Percentiles rank a stretch among this genome's conserved stretches.
Evolutionary conservation across 1,140 invertebrate species (phyloP).

Genomic region (Plectrocnemia conspersa): DNA sequence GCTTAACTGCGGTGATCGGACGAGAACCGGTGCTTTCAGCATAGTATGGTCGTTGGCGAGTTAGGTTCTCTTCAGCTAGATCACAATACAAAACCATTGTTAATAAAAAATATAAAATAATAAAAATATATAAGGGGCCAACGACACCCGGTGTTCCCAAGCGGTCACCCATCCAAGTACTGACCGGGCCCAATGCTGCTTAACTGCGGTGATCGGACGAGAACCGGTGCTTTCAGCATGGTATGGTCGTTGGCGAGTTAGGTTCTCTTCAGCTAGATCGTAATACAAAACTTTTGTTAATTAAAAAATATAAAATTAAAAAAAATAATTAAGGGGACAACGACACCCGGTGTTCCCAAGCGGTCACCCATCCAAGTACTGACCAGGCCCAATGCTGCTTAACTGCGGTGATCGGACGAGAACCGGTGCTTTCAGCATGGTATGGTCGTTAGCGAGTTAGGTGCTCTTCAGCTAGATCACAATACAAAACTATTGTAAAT

Average conservation of each 20-base stretch:
- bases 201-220: constrained; percentile 17
- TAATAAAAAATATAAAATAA: too few relatives aligned
- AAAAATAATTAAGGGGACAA: too few relatives aligned
- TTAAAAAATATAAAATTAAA: too few relatives aligned
- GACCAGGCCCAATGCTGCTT: constrained; percentile 10
- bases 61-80: too few relatives aligned
- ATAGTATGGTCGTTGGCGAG: constrained; percentile 15
- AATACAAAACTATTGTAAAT: too few relatives aligned
- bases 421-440: constrained; percentile 12
- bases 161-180: constrained; percentile 32
- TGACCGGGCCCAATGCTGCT: constrained; percentile 12
- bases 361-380: constrained; percentile 32
- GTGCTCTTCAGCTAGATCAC: too few relatives aligned
- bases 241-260: constrained; percentile 16
- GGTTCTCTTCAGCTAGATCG: too few relatives aligned
- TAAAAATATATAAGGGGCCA: too few relatives aligned
- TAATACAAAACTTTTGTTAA: too few relatives aligned
- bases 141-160: constrained; percentile 28
- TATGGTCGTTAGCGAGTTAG: constrained; percentile 15
- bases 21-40: constrained; percentile 15
- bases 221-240: constrained; percentile 12
- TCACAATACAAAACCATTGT: too few relatives aligned
- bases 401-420: constrained; percentile 17
- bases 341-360: constrained; percentile 28
- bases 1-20: constrained; percentile 17